A percentile compares a stretch with the other conserved stretches of the same genome.
phyloP scores from a whole-genome alignment of 2,797 vertebrate species.

The Clamator glandarius region DNA sequence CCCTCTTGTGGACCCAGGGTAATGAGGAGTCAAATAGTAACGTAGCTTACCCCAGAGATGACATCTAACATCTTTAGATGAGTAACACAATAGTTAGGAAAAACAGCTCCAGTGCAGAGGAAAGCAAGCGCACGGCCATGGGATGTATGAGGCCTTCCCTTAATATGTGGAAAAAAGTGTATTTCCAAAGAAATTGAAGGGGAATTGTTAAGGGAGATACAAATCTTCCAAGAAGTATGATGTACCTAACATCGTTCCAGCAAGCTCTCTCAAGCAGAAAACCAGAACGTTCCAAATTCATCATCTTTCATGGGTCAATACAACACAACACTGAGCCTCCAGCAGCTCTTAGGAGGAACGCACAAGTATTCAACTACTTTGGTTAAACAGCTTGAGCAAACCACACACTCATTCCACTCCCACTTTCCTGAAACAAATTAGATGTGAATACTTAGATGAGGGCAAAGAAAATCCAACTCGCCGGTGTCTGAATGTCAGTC shows the following conservation, averaged over 20 bases:
- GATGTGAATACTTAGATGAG: neutral
- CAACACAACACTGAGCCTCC: neutral
- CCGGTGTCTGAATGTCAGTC: neutral
- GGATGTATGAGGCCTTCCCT: neutral
- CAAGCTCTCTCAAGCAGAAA: neutral
- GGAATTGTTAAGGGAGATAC: neutral
- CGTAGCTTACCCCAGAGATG: neutral
- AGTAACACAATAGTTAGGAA: neutral
- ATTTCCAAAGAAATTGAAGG: neutral
- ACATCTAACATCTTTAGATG: neutral
- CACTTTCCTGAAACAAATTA: slow-evolving; percentile 21
- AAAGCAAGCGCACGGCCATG: neutral
- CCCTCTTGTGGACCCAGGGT: neutral
- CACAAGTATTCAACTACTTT: neutral
- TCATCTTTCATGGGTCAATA: neutral
- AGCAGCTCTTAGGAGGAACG: neutral
- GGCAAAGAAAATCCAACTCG: slow-evolving; percentile 2
- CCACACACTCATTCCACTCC: neutral
- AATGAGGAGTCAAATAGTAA: slow-evolving; percentile 2
- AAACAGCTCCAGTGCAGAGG: neutral
- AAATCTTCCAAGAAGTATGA: neutral
- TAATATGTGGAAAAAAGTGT: neutral
- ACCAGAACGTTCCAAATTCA: neutral
- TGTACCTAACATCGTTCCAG: neutral
- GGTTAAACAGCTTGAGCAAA: slow-evolving; percentile 16